A percentile compares a stretch with the other conserved stretches of the same genome.
These are phyloP conservation scores for Petrocephalus zakoni DNA, from an alignment of 2,113 vertebrate species.

Conservation along the genomic window DNA sequence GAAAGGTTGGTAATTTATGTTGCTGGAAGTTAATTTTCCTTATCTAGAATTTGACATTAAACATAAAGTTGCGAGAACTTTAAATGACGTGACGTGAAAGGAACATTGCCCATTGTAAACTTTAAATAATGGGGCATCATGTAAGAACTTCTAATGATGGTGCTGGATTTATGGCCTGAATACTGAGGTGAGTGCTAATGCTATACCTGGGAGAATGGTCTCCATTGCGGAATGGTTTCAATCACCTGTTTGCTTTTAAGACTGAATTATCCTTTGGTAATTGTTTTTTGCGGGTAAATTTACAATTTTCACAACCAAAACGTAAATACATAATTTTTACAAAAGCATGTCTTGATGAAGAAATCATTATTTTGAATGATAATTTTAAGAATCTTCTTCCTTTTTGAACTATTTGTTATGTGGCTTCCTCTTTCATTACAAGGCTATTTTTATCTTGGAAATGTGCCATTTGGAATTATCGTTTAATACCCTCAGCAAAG, in stretches of 20 bases:
- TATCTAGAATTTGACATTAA: constrained; percentile 30
- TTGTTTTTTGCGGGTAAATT: neutral
- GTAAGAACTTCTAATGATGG: neutral
- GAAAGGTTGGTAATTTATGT: constrained; percentile 26
- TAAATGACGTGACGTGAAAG: constrained; percentile 17
- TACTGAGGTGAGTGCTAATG: neutral
- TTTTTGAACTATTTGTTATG: neutral
- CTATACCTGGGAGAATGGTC: neutral
- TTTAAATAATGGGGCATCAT: constrained; percentile 20
- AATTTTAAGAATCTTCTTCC: neutral
- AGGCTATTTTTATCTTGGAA: neutral
- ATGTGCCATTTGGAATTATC: neutral
- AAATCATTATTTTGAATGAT: neutral
- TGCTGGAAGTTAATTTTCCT: constrained; percentile 29
- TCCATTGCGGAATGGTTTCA: neutral
- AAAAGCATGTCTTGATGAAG: neutral
- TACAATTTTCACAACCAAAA: neutral
- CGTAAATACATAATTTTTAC: neutral
- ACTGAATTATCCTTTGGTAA: neutral
- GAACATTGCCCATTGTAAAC: constrained; percentile 19
- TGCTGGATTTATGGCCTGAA: neutral
- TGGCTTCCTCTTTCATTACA: neutral
- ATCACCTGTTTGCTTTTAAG: neutral
- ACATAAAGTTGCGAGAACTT: constrained; percentile 27
- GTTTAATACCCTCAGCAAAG: neutral